phyloP scores from a whole-genome alignment of 2,113 vertebrate species.

The Nothocercus julius region DNA sequence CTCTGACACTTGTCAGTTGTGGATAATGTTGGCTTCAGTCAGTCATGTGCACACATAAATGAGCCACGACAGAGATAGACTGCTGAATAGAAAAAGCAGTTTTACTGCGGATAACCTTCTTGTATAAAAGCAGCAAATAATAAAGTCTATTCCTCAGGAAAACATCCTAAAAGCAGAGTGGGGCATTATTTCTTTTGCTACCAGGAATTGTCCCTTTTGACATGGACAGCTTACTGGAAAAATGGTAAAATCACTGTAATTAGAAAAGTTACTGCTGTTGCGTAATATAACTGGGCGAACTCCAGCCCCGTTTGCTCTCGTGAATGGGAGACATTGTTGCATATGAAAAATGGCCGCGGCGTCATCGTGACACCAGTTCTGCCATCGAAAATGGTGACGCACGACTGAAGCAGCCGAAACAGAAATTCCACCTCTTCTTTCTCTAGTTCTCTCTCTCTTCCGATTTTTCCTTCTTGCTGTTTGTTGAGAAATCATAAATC shows the following conservation, averaged over 20 bases:
- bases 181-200: conserved; percentile 52
- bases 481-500: conserved; percentile 26
- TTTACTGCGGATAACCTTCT: conserved; percentile 68
- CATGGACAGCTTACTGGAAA: background rate
- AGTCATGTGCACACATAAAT: conserved; percentile 77
- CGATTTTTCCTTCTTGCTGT: background rate
- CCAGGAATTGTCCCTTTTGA: conserved; percentile 31
- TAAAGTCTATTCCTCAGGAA: conserved; percentile 46
- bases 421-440: background rate
- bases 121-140: conserved; percentile 71
- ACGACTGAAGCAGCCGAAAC: background rate
- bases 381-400: conserved; percentile 14
- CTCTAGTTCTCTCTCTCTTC: background rate
- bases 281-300: background rate
- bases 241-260: conserved; percentile 5
- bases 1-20: conserved; percentile 76
- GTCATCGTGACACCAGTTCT: background rate
- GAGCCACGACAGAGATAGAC: conserved; percentile 73
- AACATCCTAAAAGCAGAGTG: conserved; percentile 12
- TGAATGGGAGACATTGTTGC: background rate
- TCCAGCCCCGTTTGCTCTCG: background rate
- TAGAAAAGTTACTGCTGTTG: conserved; percentile 21
- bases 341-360: background rate
- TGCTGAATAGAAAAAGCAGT: conserved; percentile 70
- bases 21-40: conserved; percentile 74